A percentile compares a stretch with the other conserved stretches of the same genome.
phyloP scores from a whole-genome alignment of 2,888 invertebrate genomes.

The Tachina lurida region DNA sequence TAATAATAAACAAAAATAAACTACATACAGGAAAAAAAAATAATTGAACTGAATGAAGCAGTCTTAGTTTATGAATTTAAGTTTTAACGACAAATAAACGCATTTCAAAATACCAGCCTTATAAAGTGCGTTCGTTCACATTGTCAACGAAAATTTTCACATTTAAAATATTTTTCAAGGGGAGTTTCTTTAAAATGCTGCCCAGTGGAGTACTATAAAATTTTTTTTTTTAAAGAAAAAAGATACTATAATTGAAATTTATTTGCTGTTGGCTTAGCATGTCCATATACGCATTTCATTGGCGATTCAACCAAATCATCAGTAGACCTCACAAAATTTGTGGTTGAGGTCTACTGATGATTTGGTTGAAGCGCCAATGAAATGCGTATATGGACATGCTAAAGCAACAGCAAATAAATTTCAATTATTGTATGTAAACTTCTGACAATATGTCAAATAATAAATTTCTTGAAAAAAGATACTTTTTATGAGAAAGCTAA shows the following conservation, averaged over 20 bases:
- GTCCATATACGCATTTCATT: too few relatives aligned
- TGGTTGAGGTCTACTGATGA: too few relatives aligned
- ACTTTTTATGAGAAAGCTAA: not conserved
- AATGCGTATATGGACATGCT: too few relatives aligned
- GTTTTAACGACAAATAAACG: constrained; percentile 19
- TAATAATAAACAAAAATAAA: constrained; percentile 39
- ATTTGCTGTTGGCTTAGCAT: too few relatives aligned
- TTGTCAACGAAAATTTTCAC: not conserved
- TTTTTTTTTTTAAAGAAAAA: not conserved
- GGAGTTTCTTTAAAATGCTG: not conserved
- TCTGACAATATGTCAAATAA: too few relatives aligned
- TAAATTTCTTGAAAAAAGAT: too few relatives aligned
- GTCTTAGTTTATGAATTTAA: constrained; percentile 4
- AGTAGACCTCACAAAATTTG: too few relatives aligned
- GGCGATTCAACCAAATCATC: too few relatives aligned
- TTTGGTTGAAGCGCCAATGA: too few relatives aligned
- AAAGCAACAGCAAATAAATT: too few relatives aligned
- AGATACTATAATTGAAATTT: too few relatives aligned
- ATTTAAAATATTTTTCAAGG: not conserved
- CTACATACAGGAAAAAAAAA: constrained; percentile 34
- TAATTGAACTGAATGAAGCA: constrained; percentile 9
- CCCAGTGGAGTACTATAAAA: not conserved
- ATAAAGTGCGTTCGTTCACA: constrained; percentile 44
- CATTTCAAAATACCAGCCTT: not conserved
- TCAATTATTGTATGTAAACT: too few relatives aligned